phyloP scores from a whole-genome alignment of 2,797 vertebrate species.

The Gymnodraco acuticeps region DNA sequence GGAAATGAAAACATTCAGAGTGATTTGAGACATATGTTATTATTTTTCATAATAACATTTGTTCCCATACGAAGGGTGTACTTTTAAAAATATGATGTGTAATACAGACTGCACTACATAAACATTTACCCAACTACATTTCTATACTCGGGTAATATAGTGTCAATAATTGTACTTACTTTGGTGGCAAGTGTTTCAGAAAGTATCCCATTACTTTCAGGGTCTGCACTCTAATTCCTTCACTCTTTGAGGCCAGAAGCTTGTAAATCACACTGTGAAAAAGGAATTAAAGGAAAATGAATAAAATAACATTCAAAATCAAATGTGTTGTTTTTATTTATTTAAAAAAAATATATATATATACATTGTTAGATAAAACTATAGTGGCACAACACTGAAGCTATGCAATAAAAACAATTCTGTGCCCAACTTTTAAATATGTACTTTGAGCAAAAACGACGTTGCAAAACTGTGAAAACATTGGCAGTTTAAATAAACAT shows the following conservation, averaged over 20 bases:
- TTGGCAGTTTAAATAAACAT: background rate
- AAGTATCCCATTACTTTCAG: constrained; percentile 98
- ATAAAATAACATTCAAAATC: background rate
- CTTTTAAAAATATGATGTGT: background rate
- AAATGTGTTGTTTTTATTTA: too few relatives aligned
- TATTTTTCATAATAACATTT: background rate
- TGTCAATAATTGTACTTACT: constrained; percentile 74
- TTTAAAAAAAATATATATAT: too few relatives aligned
- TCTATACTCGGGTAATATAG: background rate
- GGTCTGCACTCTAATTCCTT: constrained; percentile 95
- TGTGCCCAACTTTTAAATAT: background rate
- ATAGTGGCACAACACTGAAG: background rate
- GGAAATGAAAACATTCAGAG: background rate
- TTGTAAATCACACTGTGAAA: constrained; percentile 93
- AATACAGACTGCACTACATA: background rate
- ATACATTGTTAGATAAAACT: background rate
- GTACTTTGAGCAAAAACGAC: constrained; percentile 4
- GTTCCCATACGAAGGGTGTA: background rate
- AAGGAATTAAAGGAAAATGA: background rate
- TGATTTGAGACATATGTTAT: background rate
- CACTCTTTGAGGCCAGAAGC: constrained; percentile 94
- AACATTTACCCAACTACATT: background rate
- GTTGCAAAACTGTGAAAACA: background rate
- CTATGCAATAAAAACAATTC: background rate
- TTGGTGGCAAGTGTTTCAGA: constrained; percentile 86